Evolutionary conservation across 2,113 vertebrate species (phyloP), one percentile per base, ranked within the genome.

Genomic region (Corythornis vintsioides): DNA sequence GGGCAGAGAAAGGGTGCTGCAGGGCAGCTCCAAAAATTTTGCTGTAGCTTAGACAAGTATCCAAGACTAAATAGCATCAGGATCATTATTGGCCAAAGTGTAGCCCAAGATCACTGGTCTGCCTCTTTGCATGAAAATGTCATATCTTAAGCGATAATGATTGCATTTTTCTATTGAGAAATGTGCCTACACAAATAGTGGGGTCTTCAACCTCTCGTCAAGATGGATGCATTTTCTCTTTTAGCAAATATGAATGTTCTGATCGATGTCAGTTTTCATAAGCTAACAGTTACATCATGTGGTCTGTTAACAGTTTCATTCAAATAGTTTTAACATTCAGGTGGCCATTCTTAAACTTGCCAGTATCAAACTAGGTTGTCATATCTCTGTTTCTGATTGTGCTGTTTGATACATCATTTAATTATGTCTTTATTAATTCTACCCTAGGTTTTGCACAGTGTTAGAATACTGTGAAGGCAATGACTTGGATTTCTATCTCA

Each of bases 401-500:
- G 61, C 47, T 29, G 35, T 77, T 43, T 40, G 38, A 77, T 66
- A 57, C 1, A 4, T 77, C 75, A 42, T 63, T 85, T 96, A 53
- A 92, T 92, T 72, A 73, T 91, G 25, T 85, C 22, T 93, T 15
- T 94, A 65, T 93, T 67, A 92, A 93, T 89, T 84, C 65, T 71
- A 2, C 21, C 89, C 3, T 91, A 99, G 99, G 96, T 99, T 99
- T 98, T 99, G 99, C 98, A 99, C 99, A 76, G 99, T 99, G 93
- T 98, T 99, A 98, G 99, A 99, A 98, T 99, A 99, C 98, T 99
- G 99, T 98, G 99, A 99, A 98, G 99, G 99, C 97, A 99, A 99
- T 91, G 99, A 99, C 97, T 98, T 99, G 97, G 99, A 99, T 98
- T 99, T 99, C 97, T 99, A 99, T 98, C 98, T 99, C 98, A 99